Base-by-base conservation (phyloP, 2,113 vertebrate genomes). In the Ceuthmochares aereus region DNA sequence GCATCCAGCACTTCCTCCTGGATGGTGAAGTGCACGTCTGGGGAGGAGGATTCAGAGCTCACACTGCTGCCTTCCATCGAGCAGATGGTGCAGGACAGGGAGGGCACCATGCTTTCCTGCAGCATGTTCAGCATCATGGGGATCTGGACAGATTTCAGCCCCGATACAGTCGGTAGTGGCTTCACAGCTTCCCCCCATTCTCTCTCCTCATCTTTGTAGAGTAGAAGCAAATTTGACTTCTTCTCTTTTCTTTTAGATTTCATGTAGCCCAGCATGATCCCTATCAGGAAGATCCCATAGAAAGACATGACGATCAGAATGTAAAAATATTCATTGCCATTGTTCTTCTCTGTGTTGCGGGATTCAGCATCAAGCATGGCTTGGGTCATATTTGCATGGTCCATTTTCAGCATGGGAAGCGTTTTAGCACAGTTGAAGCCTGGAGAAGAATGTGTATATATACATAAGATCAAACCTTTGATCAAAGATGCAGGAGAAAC, bases 231-330 rank as follows among this genome's bases (percentile, higher is more conserved):
- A 94, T 98, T 99, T 67, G 98, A 94, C 77, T 98, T 98, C 97
- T 99, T 99, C 95, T 99, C 99, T 67, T 98, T 98, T 89, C 98
- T 97, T 96, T 99, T 99, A 77, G 99, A 99, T 92, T 99, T 99
- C 97, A 99, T 98, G 95, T 99, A 99, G 76, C 99, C 98, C 47
- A 99, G 94, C 98, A 99, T 99, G 79, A 99, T 98, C 32, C 98
- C 99, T 23, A 98, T 98, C 92, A 99, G 98, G 96, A 99, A 99
- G 92, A 99, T 76, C 55, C 98, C 99, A 1, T 99, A 99, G 98
- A 99, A 99, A 82, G 98, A 99, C 98, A 99, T 98, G 75, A 99
- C 99, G 0, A 99, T 99, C 70, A 99, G 87, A 34, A 99, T 97
- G 95, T 99, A 99, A 73, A 99, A 98, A 82, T 99, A 99, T 34